Evolutionary conservation across 2,113 vertebrate species (phyloP), one percentile per base, ranked within the genome.

Genomic region (Proteles cristata): DNA sequence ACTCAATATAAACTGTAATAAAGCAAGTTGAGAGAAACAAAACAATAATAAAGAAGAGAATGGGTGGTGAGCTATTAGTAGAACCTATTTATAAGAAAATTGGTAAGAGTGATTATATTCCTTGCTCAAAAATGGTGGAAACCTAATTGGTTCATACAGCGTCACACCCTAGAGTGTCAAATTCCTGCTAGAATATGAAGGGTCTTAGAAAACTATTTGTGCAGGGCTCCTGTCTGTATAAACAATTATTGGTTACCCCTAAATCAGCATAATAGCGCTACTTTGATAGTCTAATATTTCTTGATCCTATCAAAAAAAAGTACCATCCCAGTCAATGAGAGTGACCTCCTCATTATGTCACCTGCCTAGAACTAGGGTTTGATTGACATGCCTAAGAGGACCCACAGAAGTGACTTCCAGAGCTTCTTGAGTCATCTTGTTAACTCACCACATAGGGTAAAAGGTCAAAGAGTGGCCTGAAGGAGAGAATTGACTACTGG

Each of bases 21-120:
- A 85, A 85, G 7, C 11, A 65, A 35, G 16, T 33, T 89, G 87
- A 90, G 58, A 65, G 31, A 95, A 93, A 31, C 43, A 58, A 73
- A 19, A 66, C 28, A 5, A 61, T 0, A 55, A 69, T 39, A 76
- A 71, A 87, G 9, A 86, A 45, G 25, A 81, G 4, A 89, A 69
- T 5, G 33, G 16, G 26, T 81, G 7, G 58, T 8, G 1, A 88
- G 1, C 3, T 83, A 80, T 68, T 74, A 61, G 28, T 84, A 10
- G 19, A 92, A 86, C 1, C 16, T 14, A 43, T 63, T 86, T 69
- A 74, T 35, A 55, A 94, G 39, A 74, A 86, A n/a, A 43, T 28
- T 69, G 48, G 88, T 76, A 63, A 89, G 4, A 5, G 1, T 61
- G 7, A 61, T 61, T 65, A 80, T 53, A 68, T 55, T 69, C 33